Evolutionary conservation across 2,888 invertebrate species (phyloP).

Genomic region (Nasonia oneida): DNA sequence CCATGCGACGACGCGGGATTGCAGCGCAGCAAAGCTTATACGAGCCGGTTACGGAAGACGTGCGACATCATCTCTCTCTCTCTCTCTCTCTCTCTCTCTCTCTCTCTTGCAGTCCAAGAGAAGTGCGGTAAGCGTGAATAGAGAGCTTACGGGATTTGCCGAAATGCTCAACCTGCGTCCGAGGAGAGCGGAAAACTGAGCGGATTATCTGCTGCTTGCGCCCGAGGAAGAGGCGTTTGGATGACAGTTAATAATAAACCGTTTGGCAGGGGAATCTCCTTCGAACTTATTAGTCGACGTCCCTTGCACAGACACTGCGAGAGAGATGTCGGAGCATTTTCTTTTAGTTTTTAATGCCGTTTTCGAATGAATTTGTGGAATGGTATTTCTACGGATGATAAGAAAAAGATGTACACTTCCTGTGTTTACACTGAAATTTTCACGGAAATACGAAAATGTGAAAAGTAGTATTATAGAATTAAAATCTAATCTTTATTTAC

Average conservation of each 20-base stretch:
- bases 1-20: conserved; percentile 24
- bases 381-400: background rate
- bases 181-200: conserved; percentile 48
- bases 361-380: background rate
- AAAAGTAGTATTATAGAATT: no score
- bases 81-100: background rate
- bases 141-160: conserved; percentile 65
- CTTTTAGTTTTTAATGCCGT: background rate
- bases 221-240: conserved; percentile 39
- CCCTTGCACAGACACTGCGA: background rate
- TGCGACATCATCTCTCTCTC: background rate
- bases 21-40: conserved; percentile 30
- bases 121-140: conserved; percentile 58
- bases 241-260: conserved; percentile 60
- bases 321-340: background rate
- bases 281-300: conserved; percentile 2
- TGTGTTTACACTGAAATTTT: no score
- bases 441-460: no score
- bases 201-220: conserved; percentile 61
- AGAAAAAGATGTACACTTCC: no score
- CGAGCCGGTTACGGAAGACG: conserved; percentile 9
- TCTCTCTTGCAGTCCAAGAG: background rate
- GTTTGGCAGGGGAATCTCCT: conserved; percentile 41
- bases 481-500: no score
- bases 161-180: conserved; percentile 58